phyloP scores from a whole-genome alignment of 2,888 invertebrate genomes.

The Macrophya annulata region DNA sequence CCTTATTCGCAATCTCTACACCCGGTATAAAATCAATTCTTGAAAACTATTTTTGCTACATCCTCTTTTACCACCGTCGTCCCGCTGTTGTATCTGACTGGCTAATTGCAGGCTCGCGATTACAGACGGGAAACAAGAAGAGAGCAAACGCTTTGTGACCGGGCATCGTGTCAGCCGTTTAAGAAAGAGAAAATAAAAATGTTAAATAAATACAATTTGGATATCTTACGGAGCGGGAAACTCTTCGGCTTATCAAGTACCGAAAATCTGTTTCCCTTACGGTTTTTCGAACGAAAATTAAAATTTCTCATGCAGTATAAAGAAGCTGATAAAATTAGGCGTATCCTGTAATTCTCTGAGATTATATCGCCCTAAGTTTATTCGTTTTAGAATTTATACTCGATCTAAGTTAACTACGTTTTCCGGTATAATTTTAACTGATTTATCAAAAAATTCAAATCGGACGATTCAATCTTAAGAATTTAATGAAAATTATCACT shows the following conservation, averaged over 20 bases:
- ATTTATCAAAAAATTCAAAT: no score
- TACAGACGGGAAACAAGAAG: neutral
- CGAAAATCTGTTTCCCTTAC: neutral
- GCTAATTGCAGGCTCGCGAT: conserved; percentile 9
- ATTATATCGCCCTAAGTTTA: conserved; percentile 66
- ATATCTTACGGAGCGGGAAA: no score
- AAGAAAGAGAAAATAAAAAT: no score
- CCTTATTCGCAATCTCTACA: neutral
- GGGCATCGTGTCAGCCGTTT: neutral
- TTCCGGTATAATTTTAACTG: no score
- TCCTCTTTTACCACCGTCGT: neutral
- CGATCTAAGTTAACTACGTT: no score
- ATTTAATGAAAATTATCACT: no score
- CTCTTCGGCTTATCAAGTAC: neutral
- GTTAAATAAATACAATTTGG: no score
- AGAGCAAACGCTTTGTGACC: conserved; percentile 12
- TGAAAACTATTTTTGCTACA: neutral
- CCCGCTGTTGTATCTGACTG: neutral
- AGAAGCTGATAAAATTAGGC: conserved; percentile 37
- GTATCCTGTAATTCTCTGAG: conserved; percentile 68
- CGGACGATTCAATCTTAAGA: no score
- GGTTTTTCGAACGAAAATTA: neutral
- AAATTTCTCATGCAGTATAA: neutral
- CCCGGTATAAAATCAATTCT: conserved; percentile 17
- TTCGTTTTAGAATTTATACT: no score